phyloP scores from a whole-genome alignment of 1,140 invertebrate genomes.

The Drosophila nigrodunni region DNA sequence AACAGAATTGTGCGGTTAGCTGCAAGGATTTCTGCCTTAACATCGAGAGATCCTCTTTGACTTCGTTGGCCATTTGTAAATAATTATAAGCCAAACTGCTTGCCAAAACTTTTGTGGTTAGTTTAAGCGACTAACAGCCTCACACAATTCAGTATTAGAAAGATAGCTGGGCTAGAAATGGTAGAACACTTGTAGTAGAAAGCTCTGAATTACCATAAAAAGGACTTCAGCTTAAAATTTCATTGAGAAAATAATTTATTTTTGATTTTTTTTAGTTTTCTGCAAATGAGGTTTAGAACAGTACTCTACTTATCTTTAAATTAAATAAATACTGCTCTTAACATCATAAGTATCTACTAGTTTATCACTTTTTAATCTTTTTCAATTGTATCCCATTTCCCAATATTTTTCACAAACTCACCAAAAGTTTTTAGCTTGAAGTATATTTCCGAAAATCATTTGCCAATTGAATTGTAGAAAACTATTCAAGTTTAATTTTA shows the following conservation, averaged over 20 bases:
- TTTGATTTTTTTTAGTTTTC: too few relatives aligned
- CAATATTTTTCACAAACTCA: conserved; percentile 2
- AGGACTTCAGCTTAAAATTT: too few relatives aligned
- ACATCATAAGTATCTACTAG: not conserved
- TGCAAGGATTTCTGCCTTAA: conserved; percentile 58
- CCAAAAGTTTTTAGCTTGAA: not conserved
- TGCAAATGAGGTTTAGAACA: too few relatives aligned
- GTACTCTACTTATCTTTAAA: too few relatives aligned
- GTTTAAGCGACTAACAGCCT: conserved; percentile 34
- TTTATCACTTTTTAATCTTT: not conserved
- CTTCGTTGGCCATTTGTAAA: conserved; percentile 46
- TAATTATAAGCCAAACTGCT: conserved; percentile 51
- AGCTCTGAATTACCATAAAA: too few relatives aligned
- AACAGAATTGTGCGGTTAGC: conserved; percentile 70
- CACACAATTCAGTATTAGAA: not conserved
- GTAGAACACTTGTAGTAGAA: too few relatives aligned
- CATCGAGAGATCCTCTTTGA: conserved; percentile 38
- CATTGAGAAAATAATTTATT: too few relatives aligned
- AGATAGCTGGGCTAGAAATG: not conserved
- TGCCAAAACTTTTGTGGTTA: conserved; percentile 41
- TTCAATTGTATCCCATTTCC: not conserved
- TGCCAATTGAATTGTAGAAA: too few relatives aligned
- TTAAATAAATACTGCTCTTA: too few relatives aligned
- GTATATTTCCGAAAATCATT: not conserved
- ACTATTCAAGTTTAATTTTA: too few relatives aligned